phyloP scores from a whole-genome alignment of 2,888 invertebrate genomes.

The Hirtodrosophila alboralis region DNA sequence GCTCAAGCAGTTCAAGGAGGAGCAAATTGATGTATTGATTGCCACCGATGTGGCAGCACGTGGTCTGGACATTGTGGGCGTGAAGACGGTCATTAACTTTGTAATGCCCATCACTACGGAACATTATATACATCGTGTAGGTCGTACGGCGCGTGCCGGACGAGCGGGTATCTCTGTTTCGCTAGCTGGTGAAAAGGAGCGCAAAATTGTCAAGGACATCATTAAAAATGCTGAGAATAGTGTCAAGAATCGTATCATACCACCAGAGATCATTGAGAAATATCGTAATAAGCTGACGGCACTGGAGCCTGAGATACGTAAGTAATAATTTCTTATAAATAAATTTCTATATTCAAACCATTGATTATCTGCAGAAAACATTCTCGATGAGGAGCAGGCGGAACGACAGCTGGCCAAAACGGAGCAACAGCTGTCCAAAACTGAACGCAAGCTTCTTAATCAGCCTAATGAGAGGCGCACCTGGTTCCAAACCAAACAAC shows the following conservation, averaged over 20 bases:
- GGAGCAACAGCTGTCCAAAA: conserved; percentile 92
- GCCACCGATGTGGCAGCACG: conserved; percentile 97
- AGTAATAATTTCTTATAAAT: conserved; percentile 54
- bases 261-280: conserved; percentile 94
- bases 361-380: conserved; percentile 85
- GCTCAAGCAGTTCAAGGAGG: conserved; percentile 93
- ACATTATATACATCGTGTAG: conserved; percentile 98
- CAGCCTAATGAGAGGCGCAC: conserved; percentile 85
- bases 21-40: conserved; percentile 92
- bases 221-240: conserved; percentile 93
- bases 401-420: conserved; percentile 92
- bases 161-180: conserved; percentile 97
- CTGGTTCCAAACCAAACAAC: conserved; percentile 94
- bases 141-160: conserved; percentile 98
- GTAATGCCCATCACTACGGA: conserved; percentile 97
- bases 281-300: conserved; percentile 90
- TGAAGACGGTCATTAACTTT: conserved; percentile 98
- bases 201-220: conserved; percentile 95
- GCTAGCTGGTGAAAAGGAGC: conserved; percentile 96
- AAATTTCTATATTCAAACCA: not conserved
- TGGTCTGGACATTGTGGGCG: conserved; percentile 97
- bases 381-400: conserved; percentile 93
- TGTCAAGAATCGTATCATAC: conserved; percentile 94
- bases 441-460: conserved; percentile 87
- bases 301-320: conserved; percentile 91